Evolutionary conservation across 2,888 invertebrate genomes (phyloP).

Genomic region (Agrotis segetum): DNA sequence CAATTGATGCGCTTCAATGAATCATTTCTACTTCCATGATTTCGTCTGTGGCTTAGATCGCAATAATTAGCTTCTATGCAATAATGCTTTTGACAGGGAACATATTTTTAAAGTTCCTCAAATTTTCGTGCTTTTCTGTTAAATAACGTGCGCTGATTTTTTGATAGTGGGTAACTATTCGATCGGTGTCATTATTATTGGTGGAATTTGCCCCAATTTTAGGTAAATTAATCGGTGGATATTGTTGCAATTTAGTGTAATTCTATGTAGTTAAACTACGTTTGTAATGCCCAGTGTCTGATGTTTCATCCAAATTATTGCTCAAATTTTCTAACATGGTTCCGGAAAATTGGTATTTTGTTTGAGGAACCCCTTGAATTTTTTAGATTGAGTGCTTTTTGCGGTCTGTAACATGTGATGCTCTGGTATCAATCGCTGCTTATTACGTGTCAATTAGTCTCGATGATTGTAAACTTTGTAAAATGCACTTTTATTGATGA

Average conservation of each 20-base stretch:
- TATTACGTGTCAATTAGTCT: slow-evolving; percentile 59
- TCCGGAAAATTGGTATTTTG: slow-evolving; percentile 31
- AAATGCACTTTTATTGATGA: slow-evolving; percentile 18
- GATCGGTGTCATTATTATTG: slow-evolving; percentile 44
- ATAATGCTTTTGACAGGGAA: slow-evolving; percentile 33
- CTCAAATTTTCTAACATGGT: slow-evolving; percentile 64
- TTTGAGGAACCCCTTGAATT: slow-evolving; percentile 52
- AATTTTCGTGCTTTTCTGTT: slow-evolving; percentile 26
- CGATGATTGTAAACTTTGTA: slow-evolving; percentile 24
- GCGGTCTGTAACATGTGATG: slow-evolving; percentile 49
- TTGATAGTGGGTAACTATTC: slow-evolving; percentile 37
- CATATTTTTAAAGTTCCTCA: slow-evolving; percentile 43
- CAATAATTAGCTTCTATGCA: slow-evolving; percentile 55
- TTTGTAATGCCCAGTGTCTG: slow-evolving; percentile 68
- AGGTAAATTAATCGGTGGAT: slow-evolving; percentile 41
- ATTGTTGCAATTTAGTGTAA: slow-evolving; percentile 61
- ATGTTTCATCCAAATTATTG: slow-evolving; percentile 66
- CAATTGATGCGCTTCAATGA: slow-evolving; percentile 8
- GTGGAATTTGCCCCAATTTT: slow-evolving; percentile 34
- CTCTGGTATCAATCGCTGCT: slow-evolving; percentile 41
- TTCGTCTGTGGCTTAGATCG: slow-evolving; percentile 31
- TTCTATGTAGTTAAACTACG: slow-evolving; percentile 70
- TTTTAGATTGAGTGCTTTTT: slow-evolving; percentile 71
- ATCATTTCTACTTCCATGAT: slow-evolving; percentile 19
- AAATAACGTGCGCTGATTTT: slow-evolving; percentile 38